Evolutionary conservation across 1,140 invertebrate species (phyloP), one percentile per base, ranked within the genome.

Genomic region (Anthonomus grandis): DNA sequence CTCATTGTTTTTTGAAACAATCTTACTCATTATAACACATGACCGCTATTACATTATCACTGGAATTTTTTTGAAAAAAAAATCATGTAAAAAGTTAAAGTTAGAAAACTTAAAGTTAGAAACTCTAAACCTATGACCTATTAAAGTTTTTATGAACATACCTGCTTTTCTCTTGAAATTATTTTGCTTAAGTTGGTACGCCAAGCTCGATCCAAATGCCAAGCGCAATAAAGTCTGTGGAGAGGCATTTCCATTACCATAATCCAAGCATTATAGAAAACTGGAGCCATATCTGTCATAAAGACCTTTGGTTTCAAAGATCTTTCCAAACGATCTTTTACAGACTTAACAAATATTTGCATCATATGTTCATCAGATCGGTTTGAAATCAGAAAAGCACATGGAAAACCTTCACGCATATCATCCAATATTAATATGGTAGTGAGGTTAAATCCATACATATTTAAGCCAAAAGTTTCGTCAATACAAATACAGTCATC

Each of bases 401-500:
- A 27, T 3, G 56, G 48, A n/a, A 27, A 53, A 2, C 56, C 56
- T 17, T 53, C 17, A 2, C 56, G 10, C 13, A 53, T 23, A 15
- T 58, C 56, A 53, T 58, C 56, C 13, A 58, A 15, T 34, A 45
- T 21, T 22, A 58, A 15, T 17, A 58, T 3, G 22, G 56, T 58
- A 58, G 1, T 1, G 4, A 58, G 34, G 9, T 60, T 18, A 50
- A 60, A 60, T 19, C 39, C 18, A 39, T 60, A 56, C 6, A 5
- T 8, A 51, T 63, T 63, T 18, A 50, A 17, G 10, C 52, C 58
- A 50, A 49, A 47, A 10, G 58, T 60, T 10, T 39, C 23, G 18
- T 60, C 58, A 12, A 63, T 37, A 25, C 61, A 63, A n/a, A 63
- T 45, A 27, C 47, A 60, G 41, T 60, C 44, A 24, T 15, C 15